These are phyloP conservation scores for Ochotona curzoniae DNA, from an alignment of 2,113 vertebrate species.

Conservation along the genomic window DNA sequence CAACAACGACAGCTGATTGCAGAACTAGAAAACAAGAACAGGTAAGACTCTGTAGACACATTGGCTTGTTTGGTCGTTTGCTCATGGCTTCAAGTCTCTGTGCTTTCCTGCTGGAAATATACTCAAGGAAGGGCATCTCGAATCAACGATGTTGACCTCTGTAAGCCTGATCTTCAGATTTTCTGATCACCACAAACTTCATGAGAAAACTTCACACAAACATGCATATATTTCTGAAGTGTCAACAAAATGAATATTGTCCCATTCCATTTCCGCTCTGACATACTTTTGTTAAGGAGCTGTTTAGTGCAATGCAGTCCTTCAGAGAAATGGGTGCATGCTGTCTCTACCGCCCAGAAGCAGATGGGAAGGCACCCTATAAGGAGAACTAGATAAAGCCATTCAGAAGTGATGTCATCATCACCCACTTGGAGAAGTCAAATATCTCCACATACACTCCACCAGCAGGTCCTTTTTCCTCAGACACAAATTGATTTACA, in stretches of 20 bases:
- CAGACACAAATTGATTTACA: not conserved
- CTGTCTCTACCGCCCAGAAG: not conserved
- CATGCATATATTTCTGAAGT: not conserved
- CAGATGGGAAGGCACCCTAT: not conserved
- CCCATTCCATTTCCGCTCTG: not conserved
- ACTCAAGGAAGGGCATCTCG: not conserved
- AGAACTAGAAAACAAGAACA: slow-evolving; percentile 99
- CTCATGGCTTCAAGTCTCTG: not conserved
- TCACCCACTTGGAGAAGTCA: not conserved
- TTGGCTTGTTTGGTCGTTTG: not conserved
- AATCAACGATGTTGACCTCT: not conserved
- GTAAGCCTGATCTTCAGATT: not conserved
- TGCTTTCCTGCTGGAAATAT: not conserved
- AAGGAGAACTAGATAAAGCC: not conserved
- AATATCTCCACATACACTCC: not conserved
- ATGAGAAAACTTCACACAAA: not conserved
- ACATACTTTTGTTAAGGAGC: not conserved
- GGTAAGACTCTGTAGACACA: slow-evolving; percentile 83
- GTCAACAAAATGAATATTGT: not conserved
- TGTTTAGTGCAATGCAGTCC: not conserved
- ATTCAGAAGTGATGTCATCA: not conserved
- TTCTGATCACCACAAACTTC: not conserved
- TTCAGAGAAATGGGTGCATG: not conserved
- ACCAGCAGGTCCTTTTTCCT: not conserved
- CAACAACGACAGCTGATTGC: slow-evolving; percentile 98